Evolutionary conservation across 92 coral and sea anemone genomes (phyloP).

Genomic region (Plumapathes pennacea): DNA sequence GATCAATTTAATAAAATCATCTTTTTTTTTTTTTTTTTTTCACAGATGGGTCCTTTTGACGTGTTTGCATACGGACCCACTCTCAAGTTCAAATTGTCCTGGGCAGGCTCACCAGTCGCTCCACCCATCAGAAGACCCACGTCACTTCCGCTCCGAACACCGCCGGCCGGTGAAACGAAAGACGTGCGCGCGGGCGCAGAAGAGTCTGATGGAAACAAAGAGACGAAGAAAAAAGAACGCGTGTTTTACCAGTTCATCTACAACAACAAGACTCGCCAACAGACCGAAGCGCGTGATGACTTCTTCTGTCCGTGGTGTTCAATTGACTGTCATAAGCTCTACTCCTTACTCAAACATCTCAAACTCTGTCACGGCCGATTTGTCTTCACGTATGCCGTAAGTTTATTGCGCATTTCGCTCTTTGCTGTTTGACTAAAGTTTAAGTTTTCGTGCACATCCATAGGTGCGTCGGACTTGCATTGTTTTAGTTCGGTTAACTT

Average conservation of each 20-base stretch:
- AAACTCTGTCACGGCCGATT: slow-evolving; percentile 96
- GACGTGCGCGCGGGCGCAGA: slow-evolving; percentile 30
- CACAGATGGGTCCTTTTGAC: slow-evolving; percentile 96
- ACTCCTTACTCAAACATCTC: slow-evolving; percentile 87
- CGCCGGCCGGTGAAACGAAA: slow-evolving; percentile 55
- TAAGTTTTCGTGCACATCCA: too few species aligned
- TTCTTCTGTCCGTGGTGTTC: slow-evolving; percentile 95
- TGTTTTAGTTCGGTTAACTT: too few species aligned
- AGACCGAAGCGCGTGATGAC: slow-evolving; percentile 95
- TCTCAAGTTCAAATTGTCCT: slow-evolving; percentile 83
- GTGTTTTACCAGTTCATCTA: slow-evolving; percentile 96
- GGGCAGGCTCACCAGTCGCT: slow-evolving; percentile 77
- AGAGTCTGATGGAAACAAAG: slow-evolving; percentile 58
- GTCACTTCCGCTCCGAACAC: slow-evolving; percentile 66
- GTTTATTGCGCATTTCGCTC: slow-evolving; percentile 24
- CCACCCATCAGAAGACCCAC: slow-evolving; percentile 67
- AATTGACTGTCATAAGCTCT: slow-evolving; percentile 86
- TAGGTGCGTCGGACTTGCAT: too few species aligned
- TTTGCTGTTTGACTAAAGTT: too few species aligned
- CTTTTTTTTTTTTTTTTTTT: slow-evolving; percentile 5
- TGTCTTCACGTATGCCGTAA: slow-evolving; percentile 88
- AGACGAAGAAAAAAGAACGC: slow-evolving; percentile 61
- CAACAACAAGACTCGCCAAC: slow-evolving; percentile 94
- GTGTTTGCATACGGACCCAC: slow-evolving; percentile 98
- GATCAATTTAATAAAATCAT: too few species aligned